Evolutionary conservation across 2,113 vertebrate species (phyloP), one percentile per base, ranked within the genome.

Genomic region (Tychaedon coryphoeus): DNA sequence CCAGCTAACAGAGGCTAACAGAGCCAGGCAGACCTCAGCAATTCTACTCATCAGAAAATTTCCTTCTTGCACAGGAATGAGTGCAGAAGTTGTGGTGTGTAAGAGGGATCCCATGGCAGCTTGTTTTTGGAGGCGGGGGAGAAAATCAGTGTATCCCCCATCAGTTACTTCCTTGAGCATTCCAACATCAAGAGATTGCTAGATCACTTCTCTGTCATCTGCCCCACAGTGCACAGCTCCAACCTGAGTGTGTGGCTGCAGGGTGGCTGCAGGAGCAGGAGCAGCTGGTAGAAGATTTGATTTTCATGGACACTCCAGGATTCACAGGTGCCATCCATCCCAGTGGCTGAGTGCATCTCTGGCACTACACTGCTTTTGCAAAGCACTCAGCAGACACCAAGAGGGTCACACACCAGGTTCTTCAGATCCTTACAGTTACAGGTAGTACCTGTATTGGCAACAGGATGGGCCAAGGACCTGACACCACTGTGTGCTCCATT

Each of bases 91-190:
- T 45, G 8, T 43, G 15, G 25, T 42, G 9, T 28, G 7, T 42
- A 36, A 38, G 10, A 62, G 11, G 18, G 6, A 33, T 33, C 17
- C 31, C 31, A 43, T 0, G 0, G 26, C 33, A 51, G 23, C 15
- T 45, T 53, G 19, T 12, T 51, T 19, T 22, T 69, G 64, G 28
- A 31, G 22, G 9, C 0, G 0, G 19, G 12, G 23, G 19, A 61
- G 23, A 19, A 53, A 77, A 45, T 12, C 9, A 28, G 29, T 28
- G 26, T 19, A 69, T 76, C 3, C 18, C 6, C 14, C 33, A 50
- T 14, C 20, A 36, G 22, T 33, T 60, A 31, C 14, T 77, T 53
- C 28, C 12, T 53, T n/a, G 19, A 77, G 23, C 12, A n/a, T 53
- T 54, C 47, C 64, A 77, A 28, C n/a, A 40, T 16, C 28, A 47